Base-by-base conservation (phyloP, 1,140 invertebrate genomes). In the Hydropsyche tenuis region DNA sequence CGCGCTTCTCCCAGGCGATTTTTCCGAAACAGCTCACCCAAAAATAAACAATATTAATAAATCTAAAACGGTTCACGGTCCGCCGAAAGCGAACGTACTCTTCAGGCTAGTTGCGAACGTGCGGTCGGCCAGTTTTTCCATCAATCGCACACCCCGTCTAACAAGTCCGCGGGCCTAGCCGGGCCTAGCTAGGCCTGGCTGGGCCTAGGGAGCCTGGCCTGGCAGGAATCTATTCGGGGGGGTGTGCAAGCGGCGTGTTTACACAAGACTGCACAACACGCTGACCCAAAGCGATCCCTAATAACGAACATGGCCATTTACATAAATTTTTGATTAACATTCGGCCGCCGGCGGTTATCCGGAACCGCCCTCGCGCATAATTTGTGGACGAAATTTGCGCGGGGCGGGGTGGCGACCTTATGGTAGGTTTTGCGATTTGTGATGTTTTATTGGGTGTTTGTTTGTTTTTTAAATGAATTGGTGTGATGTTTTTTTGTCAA, bases 231-330 rank as follows among this genome's bases (percentile, higher is more conserved):
- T 56, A 20, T 42, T 27, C n/a, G 46, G 43, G n/a, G 14, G 63
- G 30, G 20, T 71, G 75, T 73, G 69, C 74, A 37, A 3, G 30
- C 30, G 30, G 63, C 48, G 7, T 76, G 75, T 71, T 76, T 73
- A 76, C 75, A 76, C 46, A 73, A 76, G 72, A 48, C 68, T 76
- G 72, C 72, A 75, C 30, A 37, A 37, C 30, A 37, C 69, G 51
- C 66, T 73, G 65, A 73, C 74, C 70, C 65, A 66, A 69, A 69
- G 64, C 64, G 72, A 69, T 72, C 73, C 69, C 73, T 66, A 71
- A 71, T 71, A 70, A 75, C 73, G 65, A 69, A 68, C 45, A 62
- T 46, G 73, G 69, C 48, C 73, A 72, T 75, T 75, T 72, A 70
- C 69, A 70, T 70, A 70, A 70, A 70, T 70, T 70, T 70, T 70